Base-by-base conservation (phyloP, 2,113 vertebrate species). In the Turnix velox region DNA sequence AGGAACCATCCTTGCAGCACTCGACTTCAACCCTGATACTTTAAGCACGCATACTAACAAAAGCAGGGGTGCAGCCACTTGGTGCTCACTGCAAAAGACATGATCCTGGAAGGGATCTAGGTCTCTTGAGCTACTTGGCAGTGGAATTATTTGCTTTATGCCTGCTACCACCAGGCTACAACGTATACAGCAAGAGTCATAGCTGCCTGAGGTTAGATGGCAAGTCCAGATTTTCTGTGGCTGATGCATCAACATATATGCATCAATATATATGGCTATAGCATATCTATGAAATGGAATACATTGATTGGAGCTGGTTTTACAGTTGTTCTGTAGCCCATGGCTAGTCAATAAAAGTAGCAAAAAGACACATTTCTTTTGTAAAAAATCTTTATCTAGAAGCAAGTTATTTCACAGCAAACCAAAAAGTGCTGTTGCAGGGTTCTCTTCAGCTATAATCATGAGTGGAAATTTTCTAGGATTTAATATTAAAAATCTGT, bases 201-300 rank as follows among this genome's bases (percentile, higher is more conserved):
- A 55, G 33, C 2, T 59, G 14, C 22, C 45, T 85, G 45, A 74
- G 69, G 17, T 7, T 27, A 30, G 5, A 14, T 31, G n/a, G 22
- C 15, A 37, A 31, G 25, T 28, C 14, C 19, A 76, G 22, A 17
- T 65, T 18, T 77, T 49, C 10, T 23, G n/a, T 42, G n/a, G 22
- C 13, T 2, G 3, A 22, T 31, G 16, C 8, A 35, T 24, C 6
- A n/a, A n/a, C n/a, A n/a, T n/a, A 4, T 9, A 12, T 8, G 9
- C 6, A 39, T 59, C 20, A 65, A 66, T 85, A 43, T 13, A 49
- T 25, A 66, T 0, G 15, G 35, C 14, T 5, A 10, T 9, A n/a
- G 33, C 3, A 67, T 0, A 0, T 17, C 30, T 63, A 4, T 2
- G 1, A 30, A 84, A 59, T 18, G 4, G 15, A 22, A 14, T 79